phyloP scores from a whole-genome alignment of 2,888 invertebrate species.

The Ormyrus nitidulus region DNA sequence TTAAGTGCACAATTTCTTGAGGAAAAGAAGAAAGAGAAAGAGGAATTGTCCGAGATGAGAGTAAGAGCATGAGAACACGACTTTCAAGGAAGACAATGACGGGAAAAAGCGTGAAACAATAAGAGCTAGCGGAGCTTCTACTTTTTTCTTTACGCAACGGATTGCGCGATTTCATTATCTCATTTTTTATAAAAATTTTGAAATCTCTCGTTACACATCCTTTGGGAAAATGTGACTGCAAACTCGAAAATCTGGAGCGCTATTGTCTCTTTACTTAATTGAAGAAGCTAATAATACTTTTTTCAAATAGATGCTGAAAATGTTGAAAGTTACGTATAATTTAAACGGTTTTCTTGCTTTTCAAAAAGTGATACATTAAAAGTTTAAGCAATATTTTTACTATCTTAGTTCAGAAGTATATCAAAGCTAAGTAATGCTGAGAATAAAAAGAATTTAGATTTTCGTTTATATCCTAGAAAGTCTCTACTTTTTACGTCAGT shows the following conservation, averaged over 20 bases:
- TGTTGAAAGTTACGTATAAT: too few species aligned
- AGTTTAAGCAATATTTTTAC: not conserved
- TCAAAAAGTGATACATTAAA: too few species aligned
- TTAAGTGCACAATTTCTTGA: too few species aligned
- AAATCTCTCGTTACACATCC: not conserved
- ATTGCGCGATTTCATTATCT: slow-evolving; percentile 14
- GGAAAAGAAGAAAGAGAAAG: not conserved
- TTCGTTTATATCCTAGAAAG: too few species aligned
- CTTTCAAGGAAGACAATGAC: slow-evolving; percentile 29
- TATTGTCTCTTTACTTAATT: not conserved
- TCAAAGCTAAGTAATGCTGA: too few species aligned
- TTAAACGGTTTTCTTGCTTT: too few species aligned
- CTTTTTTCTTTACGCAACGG: slow-evolving; percentile 27
- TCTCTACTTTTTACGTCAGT: too few species aligned
- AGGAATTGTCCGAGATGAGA: not conserved
- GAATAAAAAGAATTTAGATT: too few species aligned
- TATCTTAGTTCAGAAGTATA: too few species aligned
- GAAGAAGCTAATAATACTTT: too few species aligned
- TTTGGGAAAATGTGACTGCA: not conserved
- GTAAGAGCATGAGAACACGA: slow-evolving; percentile 21
- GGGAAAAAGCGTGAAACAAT: slow-evolving; percentile 37
- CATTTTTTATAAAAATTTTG: not conserved
- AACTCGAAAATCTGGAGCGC: not conserved
- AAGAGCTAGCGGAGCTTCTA: slow-evolving; percentile 12
- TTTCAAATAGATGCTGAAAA: too few species aligned